Evolutionary conservation across 2,888 invertebrate genomes (phyloP).

Genomic region (Hyposoter dolosus): DNA sequence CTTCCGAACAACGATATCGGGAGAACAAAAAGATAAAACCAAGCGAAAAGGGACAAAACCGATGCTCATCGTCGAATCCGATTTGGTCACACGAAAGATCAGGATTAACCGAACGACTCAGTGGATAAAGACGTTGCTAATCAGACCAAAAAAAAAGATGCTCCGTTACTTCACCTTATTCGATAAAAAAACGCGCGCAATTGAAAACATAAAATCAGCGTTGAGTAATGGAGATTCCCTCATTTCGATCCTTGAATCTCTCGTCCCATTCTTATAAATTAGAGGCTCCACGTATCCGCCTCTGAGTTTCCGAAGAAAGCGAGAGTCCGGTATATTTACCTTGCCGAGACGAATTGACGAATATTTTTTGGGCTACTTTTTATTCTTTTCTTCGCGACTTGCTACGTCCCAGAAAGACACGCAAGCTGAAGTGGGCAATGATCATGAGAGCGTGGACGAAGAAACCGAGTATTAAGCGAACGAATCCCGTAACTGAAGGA

Average conservation of each 20-base stretch:
- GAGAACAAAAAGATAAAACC: background rate
- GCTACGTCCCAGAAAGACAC: background rate
- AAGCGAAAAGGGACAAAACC: conserved; percentile 12
- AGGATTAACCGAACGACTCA: background rate
- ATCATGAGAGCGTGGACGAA: conserved; percentile 43
- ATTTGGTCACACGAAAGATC: conserved; percentile 7
- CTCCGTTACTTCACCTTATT: background rate
- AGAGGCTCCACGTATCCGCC: background rate
- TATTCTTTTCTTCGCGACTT: conserved; percentile 8
- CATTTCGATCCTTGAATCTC: background rate
- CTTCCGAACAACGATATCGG: background rate
- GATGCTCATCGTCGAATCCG: conserved; percentile 23
- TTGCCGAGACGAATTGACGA: background rate
- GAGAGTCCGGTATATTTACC: background rate
- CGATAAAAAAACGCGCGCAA: background rate
- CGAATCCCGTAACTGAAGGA: background rate
- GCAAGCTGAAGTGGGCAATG: conserved; percentile 5
- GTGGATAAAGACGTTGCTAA: conserved; percentile 1
- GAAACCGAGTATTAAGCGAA: background rate
- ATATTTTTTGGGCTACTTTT: conserved; percentile 6
- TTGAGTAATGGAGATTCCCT: background rate
- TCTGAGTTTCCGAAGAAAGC: background rate
- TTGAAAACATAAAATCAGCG: background rate
- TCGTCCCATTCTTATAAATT: background rate
- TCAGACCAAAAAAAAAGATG: background rate